Evolutionary conservation across 2,888 invertebrate species (phyloP).

Genomic region (Automeris io): DNA sequence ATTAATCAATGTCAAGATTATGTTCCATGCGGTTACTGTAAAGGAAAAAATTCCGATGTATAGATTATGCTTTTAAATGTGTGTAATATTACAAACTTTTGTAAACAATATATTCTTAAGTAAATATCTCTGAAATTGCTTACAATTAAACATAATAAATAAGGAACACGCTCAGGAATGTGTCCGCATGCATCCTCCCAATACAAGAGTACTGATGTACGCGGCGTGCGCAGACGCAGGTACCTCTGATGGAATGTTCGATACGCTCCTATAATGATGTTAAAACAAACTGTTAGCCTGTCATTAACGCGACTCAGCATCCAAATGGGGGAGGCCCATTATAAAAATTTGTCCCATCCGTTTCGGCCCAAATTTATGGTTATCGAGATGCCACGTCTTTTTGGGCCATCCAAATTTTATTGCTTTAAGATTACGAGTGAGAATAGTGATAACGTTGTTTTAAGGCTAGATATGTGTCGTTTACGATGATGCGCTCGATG

Average conservation of each 20-base stretch:
- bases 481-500: constrained; percentile 43
- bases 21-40: too few relatives aligned
- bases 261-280: constrained; percentile 76
- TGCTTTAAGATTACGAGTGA: constrained; percentile 70
- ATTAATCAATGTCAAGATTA: too few relatives aligned
- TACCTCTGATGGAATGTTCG: constrained; percentile 70
- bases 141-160: background rate
- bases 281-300: constrained; percentile 76
- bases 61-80: too few relatives aligned
- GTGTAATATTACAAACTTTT: too few relatives aligned
- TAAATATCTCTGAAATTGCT: background rate
- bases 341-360: constrained; percentile 78
- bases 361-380: constrained; percentile 73
- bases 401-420: constrained; percentile 69
- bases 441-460: constrained; percentile 72
- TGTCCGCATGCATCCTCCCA: background rate
- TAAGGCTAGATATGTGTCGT: constrained; percentile 55
- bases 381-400: constrained; percentile 69
- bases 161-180: background rate
- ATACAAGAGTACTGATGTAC: constrained; percentile 37
- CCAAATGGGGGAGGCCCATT: constrained; percentile 73
- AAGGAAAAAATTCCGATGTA: too few relatives aligned
- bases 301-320: constrained; percentile 69
- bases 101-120: background rate
- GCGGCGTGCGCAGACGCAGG: constrained; percentile 35